These are phyloP conservation scores for Camptogramma bilineatum DNA, from an alignment of 2,888 invertebrate species.

Conservation along the genomic window DNA sequence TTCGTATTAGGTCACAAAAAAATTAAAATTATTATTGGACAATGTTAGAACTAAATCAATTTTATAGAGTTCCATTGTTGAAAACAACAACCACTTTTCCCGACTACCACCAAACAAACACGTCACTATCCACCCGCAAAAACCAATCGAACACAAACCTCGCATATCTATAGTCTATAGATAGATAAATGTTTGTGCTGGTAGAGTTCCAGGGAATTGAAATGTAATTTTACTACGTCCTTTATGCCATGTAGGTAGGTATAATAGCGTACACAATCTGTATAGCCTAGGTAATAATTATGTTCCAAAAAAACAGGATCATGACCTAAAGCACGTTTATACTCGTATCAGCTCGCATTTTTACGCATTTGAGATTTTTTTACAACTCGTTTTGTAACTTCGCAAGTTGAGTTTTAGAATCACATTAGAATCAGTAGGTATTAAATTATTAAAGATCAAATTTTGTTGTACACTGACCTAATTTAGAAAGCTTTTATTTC, in stretches of 20 bases:
- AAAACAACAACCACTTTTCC: neutral
- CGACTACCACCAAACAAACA: conserved; percentile 9
- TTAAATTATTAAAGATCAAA: too few relatives aligned
- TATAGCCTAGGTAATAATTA: too few relatives aligned
- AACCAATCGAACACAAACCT: conserved; percentile 43
- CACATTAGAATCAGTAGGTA: too few relatives aligned
- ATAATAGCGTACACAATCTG: too few relatives aligned
- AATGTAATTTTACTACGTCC: conserved; percentile 50
- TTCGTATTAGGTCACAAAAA: neutral
- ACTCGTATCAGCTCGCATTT: too few relatives aligned
- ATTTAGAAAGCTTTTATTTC: too few relatives aligned
- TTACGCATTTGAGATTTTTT: too few relatives aligned
- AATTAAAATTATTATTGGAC: neutral
- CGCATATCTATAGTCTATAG: conserved; percentile 27
- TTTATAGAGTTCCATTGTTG: neutral
- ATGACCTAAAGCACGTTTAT: too few relatives aligned
- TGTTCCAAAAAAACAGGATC: too few relatives aligned
- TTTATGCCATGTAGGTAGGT: neutral
- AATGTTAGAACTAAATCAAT: neutral
- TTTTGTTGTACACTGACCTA: too few relatives aligned
- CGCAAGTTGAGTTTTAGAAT: too few relatives aligned
- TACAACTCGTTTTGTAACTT: too few relatives aligned
- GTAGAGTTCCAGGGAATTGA: conserved; percentile 51
- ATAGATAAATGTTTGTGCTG: conserved; percentile 51
- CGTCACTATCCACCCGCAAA: conserved; percentile 22